These are phyloP conservation scores for Siphlonurus alternatus DNA, from an alignment of 2,888 invertebrate species.

Conservation along the genomic window DNA sequence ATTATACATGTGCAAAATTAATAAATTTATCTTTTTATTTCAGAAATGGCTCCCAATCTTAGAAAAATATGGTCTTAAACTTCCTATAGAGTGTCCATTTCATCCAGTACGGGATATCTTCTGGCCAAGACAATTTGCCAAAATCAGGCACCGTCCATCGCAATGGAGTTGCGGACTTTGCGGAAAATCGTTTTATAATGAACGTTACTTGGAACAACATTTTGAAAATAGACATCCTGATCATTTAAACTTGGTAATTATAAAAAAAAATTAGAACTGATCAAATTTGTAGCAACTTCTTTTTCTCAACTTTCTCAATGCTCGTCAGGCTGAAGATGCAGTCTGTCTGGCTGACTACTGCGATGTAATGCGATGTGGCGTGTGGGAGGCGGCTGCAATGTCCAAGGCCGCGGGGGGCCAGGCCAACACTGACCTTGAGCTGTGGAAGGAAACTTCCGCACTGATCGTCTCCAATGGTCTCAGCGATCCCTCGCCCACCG, in stretches of 20 bases:
- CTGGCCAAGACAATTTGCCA: slow-evolving; percentile 70
- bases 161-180: slow-evolving; percentile 86
- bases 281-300: background rate
- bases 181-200: slow-evolving; percentile 82
- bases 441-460: slow-evolving; percentile 36
- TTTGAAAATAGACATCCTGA: slow-evolving; percentile 77
- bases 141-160: slow-evolving; percentile 66
- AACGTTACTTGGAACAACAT: slow-evolving; percentile 70
- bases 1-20: too few relatives aligned
- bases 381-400: slow-evolving; percentile 50
- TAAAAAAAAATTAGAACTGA: background rate
- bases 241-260: slow-evolving; percentile 60
- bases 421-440: slow-evolving; percentile 60
- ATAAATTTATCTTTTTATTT: too few relatives aligned
- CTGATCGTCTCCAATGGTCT: background rate
- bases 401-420: slow-evolving; percentile 36
- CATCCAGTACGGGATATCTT: slow-evolving; percentile 77
- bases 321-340: slow-evolving; percentile 65
- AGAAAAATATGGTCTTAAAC: slow-evolving; percentile 69
- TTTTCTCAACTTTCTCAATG: slow-evolving; percentile 1
- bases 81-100: slow-evolving; percentile 79
- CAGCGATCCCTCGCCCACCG: slow-evolving; percentile 35
- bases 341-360: slow-evolving; percentile 89
- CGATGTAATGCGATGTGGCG: slow-evolving; percentile 90
- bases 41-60: slow-evolving; percentile 78